Evolutionary conservation across 92 coral and sea anemone species (phyloP).

Genomic region (Palythoa caribaeorum): DNA sequence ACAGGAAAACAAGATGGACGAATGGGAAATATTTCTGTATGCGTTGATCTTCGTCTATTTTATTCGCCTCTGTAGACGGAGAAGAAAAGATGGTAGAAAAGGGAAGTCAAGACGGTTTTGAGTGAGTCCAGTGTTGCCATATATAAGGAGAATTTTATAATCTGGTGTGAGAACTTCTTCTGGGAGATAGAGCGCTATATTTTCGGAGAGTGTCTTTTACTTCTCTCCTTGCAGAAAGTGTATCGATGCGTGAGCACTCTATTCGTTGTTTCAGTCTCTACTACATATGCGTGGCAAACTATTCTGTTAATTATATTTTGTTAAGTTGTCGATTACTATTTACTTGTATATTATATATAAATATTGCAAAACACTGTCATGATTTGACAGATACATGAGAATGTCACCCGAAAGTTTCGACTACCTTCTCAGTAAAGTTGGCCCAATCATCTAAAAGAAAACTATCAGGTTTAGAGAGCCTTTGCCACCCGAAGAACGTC

Average conservation of each 20-base stretch:
- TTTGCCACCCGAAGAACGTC: conserved; percentile 66
- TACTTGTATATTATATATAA: conserved; percentile 3
- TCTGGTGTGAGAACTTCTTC: no score
- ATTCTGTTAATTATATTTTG: conserved; percentile 23
- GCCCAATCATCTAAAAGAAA: conserved; percentile 60
- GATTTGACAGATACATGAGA: conserved; percentile 57
- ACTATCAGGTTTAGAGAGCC: conserved; percentile 62
- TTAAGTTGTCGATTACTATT: conserved; percentile 23
- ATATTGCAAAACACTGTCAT: conserved; percentile 22
- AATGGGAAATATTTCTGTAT: no score
- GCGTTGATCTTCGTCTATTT: no score
- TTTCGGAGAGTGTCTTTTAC: neutral
- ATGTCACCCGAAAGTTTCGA: conserved; percentile 73
- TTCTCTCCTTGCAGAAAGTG: conserved; percentile 46
- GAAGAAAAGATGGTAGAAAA: no score
- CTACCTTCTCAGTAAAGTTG: conserved; percentile 55
- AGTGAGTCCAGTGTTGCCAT: no score
- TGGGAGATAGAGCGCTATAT: neutral
- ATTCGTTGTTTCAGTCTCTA: conserved; percentile 37
- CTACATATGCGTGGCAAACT: conserved; percentile 32
- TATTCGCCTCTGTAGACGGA: no score
- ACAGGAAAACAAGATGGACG: no score
- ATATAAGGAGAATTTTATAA: no score
- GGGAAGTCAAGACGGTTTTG: no score
- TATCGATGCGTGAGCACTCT: conserved; percentile 40